Conservation (phyloP, 2,888 invertebrate species). For the Aspidiotus rigidus region DNA sequence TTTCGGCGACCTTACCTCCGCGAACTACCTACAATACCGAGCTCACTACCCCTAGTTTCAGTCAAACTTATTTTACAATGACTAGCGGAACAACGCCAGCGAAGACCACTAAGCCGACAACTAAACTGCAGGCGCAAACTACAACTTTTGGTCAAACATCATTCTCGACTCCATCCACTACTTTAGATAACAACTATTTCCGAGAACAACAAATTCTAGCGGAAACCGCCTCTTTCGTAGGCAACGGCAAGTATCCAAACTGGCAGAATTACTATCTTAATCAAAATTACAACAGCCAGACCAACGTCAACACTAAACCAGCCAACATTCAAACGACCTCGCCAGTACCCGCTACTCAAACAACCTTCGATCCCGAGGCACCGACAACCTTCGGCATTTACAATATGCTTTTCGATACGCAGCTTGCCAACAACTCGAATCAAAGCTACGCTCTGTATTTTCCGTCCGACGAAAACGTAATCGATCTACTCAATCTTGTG, state of each 20-base stretch:
- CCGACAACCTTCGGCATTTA: background rate
- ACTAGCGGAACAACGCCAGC: background rate
- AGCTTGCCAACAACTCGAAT: background rate
- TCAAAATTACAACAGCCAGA: constrained; percentile 41
- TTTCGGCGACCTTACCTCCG: background rate
- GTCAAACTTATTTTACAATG: background rate
- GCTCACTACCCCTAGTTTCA: too few relatives aligned
- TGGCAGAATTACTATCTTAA: constrained; percentile 20
- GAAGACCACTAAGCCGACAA: background rate
- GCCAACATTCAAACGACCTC: background rate
- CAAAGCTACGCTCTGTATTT: constrained; percentile 8
- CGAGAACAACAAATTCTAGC: constrained; percentile 61
- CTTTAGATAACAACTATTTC: background rate
- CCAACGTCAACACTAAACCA: background rate
- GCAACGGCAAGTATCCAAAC: constrained; percentile 41
- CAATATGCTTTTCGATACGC: background rate
- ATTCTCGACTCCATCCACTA: background rate
- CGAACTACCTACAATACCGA: background rate
- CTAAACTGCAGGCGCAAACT: background rate
- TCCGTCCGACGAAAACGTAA: background rate
- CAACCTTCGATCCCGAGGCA: background rate
- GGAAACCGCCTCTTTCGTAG: constrained; percentile 66
- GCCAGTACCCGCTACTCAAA: background rate
- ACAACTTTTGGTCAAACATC: background rate
- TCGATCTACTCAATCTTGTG: background rate